A percentile compares a stretch with the other conserved stretches of the same genome.
These are phyloP conservation scores for Tachysurus fulvidraco DNA, from an alignment of 2,113 vertebrate species.

Conservation along the genomic window DNA sequence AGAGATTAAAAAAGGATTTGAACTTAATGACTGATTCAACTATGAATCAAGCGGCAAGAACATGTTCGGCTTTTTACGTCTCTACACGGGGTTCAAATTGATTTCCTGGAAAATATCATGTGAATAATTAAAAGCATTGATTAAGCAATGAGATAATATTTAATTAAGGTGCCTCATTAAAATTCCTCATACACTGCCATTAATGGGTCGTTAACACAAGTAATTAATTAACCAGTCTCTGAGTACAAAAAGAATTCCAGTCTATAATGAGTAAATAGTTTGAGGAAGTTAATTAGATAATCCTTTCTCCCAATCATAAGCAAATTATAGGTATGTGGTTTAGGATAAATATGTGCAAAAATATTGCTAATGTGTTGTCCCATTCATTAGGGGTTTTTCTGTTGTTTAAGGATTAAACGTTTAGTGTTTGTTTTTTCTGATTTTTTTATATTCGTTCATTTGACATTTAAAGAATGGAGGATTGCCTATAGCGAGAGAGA, in stretches of 20 bases:
- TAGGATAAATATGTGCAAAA: conserved; percentile 11
- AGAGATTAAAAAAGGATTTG: conserved; percentile 70
- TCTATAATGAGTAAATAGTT: conserved; percentile 75
- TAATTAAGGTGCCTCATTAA: conserved; percentile 78
- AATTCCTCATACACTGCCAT: conserved; percentile 70
- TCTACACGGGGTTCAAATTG: conserved; percentile 61
- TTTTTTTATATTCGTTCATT: not conserved
- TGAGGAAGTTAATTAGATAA: conserved; percentile 76
- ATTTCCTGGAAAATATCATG: conserved; percentile 74
- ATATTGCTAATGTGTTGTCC: not conserved
- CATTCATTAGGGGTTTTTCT: not conserved
- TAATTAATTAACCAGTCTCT: conserved; percentile 76
- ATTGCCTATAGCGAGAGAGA: conserved; percentile 8
- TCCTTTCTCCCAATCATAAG: conserved; percentile 56
- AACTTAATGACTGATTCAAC: conserved; percentile 66
- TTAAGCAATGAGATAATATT: conserved; percentile 82
- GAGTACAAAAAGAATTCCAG: conserved; percentile 73
- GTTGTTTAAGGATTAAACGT: not conserved
- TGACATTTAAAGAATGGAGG: not conserved
- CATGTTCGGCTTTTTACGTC: conserved; percentile 64
- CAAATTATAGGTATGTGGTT: conserved; percentile 26
- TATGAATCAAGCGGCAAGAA: conserved; percentile 64
- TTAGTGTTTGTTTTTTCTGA: not conserved
- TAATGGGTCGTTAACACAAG: conserved; percentile 78
- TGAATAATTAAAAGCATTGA: conserved; percentile 80